A percentile compares a stretch with the other conserved stretches of the same genome.
phyloP scores from a whole-genome alignment of 2,888 invertebrate genomes.

The Lasioglossum oenotherae region DNA sequence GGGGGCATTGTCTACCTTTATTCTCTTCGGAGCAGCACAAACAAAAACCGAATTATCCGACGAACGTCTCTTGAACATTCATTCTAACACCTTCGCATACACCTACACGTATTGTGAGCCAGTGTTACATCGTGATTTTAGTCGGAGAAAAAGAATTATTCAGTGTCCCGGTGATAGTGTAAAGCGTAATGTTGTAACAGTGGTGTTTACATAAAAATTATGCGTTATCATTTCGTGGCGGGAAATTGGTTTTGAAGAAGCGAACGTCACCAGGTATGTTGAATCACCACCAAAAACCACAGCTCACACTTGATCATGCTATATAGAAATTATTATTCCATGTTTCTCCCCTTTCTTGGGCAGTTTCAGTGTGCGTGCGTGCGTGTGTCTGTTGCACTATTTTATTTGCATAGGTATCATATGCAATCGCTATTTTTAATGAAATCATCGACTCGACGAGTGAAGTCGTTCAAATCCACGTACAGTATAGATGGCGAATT shows the following conservation, averaged over 20 bases:
- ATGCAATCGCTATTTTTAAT: constrained; percentile 46
- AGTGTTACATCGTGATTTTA: constrained; percentile 37
- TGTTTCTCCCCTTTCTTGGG: background rate
- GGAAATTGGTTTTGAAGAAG: constrained; percentile 53
- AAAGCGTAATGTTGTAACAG: constrained; percentile 40
- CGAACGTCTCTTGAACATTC: constrained; percentile 16
- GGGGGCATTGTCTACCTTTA: constrained; percentile 16
- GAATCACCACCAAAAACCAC: constrained; percentile 15
- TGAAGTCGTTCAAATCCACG: constrained; percentile 16
- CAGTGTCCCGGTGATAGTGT: constrained; percentile 36
- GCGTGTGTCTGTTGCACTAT: constrained; percentile 13
- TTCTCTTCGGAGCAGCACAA: background rate
- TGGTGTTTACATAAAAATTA: constrained; percentile 11
- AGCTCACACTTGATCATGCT: constrained; percentile 10
- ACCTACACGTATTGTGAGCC: constrained; percentile 26
- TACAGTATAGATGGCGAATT: constrained; percentile 45
- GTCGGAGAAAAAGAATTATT: constrained; percentile 5
- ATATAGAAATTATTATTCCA: background rate
- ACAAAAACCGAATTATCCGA: background rate
- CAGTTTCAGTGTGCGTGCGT: constrained; percentile 12
- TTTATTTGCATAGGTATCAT: constrained; percentile 37
- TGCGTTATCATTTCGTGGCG: constrained; percentile 43
- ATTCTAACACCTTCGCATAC: background rate
- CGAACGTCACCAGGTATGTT: constrained; percentile 53
- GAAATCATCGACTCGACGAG: constrained; percentile 13